Conservation (phyloP, 2,888 invertebrate genomes). For the Hoplodrina ambigua region DNA sequence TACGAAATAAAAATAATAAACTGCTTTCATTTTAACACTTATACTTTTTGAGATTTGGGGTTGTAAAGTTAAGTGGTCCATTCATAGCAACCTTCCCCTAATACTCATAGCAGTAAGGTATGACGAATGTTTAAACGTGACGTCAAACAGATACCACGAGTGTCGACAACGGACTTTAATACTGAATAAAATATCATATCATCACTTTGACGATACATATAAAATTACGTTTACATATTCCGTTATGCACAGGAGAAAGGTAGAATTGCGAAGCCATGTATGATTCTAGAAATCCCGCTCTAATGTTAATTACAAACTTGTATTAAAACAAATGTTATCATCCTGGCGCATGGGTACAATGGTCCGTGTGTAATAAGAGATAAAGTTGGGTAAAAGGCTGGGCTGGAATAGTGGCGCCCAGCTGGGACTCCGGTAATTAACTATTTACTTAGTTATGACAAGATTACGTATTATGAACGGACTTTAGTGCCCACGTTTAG, state of each 20-base stretch:
- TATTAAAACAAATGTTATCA: conserved; percentile 59
- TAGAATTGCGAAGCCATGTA: conserved; percentile 21
- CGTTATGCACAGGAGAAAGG: conserved; percentile 22
- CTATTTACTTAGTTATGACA: conserved; percentile 67
- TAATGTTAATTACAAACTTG: conserved; percentile 57
- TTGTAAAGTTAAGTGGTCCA: no score
- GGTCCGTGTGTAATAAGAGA: conserved; percentile 63
- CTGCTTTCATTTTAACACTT: no score
- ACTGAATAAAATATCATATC: conserved; percentile 37
- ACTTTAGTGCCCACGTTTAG: conserved; percentile 46
- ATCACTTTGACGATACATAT: conserved; percentile 23
- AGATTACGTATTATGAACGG: conserved; percentile 65
- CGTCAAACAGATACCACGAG: not conserved
- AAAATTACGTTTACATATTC: conserved; percentile 26
- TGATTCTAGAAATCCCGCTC: conserved; percentile 44
- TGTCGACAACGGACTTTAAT: not conserved
- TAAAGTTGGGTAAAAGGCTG: conserved; percentile 63
- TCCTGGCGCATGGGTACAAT: conserved; percentile 35
- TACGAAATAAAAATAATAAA: no score
- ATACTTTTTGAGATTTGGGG: no score
- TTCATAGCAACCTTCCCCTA: no score
- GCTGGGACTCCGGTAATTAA: conserved; percentile 65
- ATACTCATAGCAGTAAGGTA: not conserved
- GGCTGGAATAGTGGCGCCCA: conserved; percentile 38
- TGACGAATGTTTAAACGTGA: conserved; percentile 9